phyloP scores from a whole-genome alignment of 1,140 invertebrate genomes.

The Hirudo medicinalis region DNA sequence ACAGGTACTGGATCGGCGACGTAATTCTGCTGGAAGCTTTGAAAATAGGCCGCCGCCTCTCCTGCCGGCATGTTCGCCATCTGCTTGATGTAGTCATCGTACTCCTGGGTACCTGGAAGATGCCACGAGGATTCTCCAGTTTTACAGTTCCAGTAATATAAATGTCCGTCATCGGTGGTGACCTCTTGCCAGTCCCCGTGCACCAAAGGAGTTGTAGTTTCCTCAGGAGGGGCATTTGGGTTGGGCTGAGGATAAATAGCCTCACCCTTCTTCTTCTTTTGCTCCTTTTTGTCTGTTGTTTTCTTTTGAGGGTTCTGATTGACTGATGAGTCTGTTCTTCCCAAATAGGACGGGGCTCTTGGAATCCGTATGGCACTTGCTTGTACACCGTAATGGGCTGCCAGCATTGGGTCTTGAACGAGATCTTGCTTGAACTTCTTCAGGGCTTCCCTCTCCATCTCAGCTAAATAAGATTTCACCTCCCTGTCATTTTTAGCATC shows the following conservation, averaged over 20 bases:
- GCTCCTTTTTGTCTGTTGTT: background rate
- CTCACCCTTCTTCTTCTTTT: background rate
- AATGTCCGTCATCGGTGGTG: background rate
- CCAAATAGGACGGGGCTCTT: background rate
- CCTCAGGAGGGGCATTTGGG: too few species aligned
- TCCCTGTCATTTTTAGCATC: conserved; percentile 15
- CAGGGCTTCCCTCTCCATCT: conserved; percentile 17
- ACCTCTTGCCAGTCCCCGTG: conserved; percentile 14
- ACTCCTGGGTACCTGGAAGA: background rate
- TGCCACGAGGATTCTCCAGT: conserved; percentile 11
- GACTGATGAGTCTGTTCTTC: background rate
- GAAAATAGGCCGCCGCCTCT: too few species aligned
- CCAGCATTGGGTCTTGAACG: conserved; percentile 2
- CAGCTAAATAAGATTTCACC: background rate
- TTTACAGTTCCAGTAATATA: conserved; percentile 15
- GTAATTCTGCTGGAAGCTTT: too few species aligned
- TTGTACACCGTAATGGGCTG: conserved; percentile 8
- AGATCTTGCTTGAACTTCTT: conserved; percentile 12
- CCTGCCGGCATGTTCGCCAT: background rate
- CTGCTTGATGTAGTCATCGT: conserved; percentile 2
- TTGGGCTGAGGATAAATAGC: too few species aligned
- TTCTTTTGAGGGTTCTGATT: background rate
- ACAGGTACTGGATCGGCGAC: too few species aligned
- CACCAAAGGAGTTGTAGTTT: background rate
- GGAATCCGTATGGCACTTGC: background rate